Evolutionary conservation across 2,888 invertebrate genomes (phyloP).

Genomic region (Scelioninae gen. 1): DNA sequence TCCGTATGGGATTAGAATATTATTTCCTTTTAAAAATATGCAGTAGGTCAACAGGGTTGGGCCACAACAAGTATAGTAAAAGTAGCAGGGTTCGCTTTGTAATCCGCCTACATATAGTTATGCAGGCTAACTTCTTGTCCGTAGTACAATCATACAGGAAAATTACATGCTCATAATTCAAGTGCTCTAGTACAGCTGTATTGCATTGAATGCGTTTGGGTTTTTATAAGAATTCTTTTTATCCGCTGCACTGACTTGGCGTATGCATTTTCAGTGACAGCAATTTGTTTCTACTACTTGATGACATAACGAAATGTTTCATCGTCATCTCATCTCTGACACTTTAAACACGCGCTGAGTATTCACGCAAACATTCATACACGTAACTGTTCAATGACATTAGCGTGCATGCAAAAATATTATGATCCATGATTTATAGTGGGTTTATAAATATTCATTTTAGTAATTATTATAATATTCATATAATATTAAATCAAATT

Average conservation of each 20-base stretch:
- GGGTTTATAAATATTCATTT: no score
- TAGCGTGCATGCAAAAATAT: no score
- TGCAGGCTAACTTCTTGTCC: constrained; percentile 24
- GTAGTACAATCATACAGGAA: constrained; percentile 29
- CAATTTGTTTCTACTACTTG: constrained; percentile 50
- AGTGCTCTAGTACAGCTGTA: constrained; percentile 73
- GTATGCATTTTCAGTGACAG: constrained; percentile 35
- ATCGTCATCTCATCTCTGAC: constrained; percentile 44
- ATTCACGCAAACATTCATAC: not conserved
- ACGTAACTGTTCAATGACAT: not conserved
- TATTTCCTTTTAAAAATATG: constrained; percentile 5
- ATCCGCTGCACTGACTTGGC: constrained; percentile 27
- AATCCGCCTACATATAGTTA: constrained; percentile 38
- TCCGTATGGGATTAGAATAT: not conserved
- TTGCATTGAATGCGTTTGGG: constrained; percentile 78
- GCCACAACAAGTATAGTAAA: constrained; percentile 17
- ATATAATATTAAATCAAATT: no score
- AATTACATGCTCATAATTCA: constrained; percentile 67
- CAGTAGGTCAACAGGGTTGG: constrained; percentile 44
- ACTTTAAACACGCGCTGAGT: not conserved
- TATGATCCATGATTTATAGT: no score
- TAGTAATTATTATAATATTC: no score
- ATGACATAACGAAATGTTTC: constrained; percentile 56
- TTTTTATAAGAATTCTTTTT: constrained; percentile 25
- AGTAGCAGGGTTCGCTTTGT: constrained; percentile 38